Base-by-base conservation (phyloP, 2,113 vertebrate species). In the Embiotoca jacksoni region DNA sequence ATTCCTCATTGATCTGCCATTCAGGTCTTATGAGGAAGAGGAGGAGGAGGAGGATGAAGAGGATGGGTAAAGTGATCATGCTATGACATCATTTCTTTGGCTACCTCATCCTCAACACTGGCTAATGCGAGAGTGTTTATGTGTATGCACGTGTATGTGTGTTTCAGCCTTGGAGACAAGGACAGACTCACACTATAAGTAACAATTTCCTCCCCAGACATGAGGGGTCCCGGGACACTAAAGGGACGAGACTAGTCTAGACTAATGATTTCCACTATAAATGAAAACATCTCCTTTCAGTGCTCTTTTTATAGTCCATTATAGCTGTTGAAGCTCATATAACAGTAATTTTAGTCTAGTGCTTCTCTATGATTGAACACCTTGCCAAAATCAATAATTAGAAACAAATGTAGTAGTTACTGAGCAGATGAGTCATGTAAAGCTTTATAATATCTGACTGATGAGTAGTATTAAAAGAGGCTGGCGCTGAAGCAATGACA, bases 61-160 rank as follows among this genome's bases (percentile, higher is more conserved):
- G 72, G 67, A 84, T 76, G 76, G 88, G 78, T 90, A 89, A 92
- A 93, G 86, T 92, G 83, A 92, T 93, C 87, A 84, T 80, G 86
- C 78, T 31, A 89, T 95, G 88, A 93, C 88, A 89, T 93, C 91
- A 95, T 81, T 39, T 36, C 63, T 85, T 31, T 64, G 46, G 62
- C 70, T 71, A 84, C 83, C 74, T 91, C 88, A 86, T 91, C 72
- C 83, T 80, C 70, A 75, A 61, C 64, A 54, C 68, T 80, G 76
- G 70, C 67, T 53, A 68, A 71, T 85, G 49, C 61, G 2, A 71
- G 81, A 74, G 68, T 82, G 73, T 82, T 81, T 83, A 50, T 85
- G 31, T 64, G 14, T 73, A 46, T 66, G 60, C 56, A 62, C 58
- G 53, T 57, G 76, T n/a, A 9, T 69, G 66, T 78, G 73, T 61